These are phyloP conservation scores for Syrmaticus mikado DNA, from an alignment of 2,113 vertebrate species.

Conservation along the genomic window DNA sequence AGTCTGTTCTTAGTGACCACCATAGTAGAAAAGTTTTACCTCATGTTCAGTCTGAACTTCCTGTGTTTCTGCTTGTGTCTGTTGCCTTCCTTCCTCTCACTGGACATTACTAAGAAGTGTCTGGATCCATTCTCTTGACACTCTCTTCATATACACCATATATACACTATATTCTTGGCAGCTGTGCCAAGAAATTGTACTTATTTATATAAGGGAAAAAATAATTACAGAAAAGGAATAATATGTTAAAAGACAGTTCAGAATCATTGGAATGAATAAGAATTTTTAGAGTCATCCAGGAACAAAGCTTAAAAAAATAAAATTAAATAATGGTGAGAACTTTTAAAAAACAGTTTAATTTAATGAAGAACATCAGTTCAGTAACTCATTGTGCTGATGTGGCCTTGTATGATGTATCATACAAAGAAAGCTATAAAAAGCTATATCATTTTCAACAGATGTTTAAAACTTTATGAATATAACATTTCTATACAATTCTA, in stretches of 20 bases:
- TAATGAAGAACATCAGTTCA: too few species aligned
- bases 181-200: background rate
- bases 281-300: background rate
- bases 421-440: background rate
- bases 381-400: too few species aligned
- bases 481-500: background rate
- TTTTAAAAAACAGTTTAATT: too few species aligned
- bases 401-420: background rate
- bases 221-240: background rate
- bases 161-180: background rate
- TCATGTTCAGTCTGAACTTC: too few species aligned
- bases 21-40: too few species aligned
- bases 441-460: background rate
- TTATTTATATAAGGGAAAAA: background rate
- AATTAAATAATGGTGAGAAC: too few species aligned
- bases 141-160: too few species aligned
- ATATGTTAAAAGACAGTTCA: background rate
- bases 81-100: too few species aligned
- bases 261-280: background rate
- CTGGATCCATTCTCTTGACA: too few species aligned
- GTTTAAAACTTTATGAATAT: background rate
- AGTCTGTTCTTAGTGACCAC: too few species aligned
- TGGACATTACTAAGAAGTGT: too few species aligned
- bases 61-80: too few species aligned
- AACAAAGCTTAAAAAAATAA: background rate